Conservation (phyloP, 2,797 vertebrate species). For the Anomalospiza imberbis region DNA sequence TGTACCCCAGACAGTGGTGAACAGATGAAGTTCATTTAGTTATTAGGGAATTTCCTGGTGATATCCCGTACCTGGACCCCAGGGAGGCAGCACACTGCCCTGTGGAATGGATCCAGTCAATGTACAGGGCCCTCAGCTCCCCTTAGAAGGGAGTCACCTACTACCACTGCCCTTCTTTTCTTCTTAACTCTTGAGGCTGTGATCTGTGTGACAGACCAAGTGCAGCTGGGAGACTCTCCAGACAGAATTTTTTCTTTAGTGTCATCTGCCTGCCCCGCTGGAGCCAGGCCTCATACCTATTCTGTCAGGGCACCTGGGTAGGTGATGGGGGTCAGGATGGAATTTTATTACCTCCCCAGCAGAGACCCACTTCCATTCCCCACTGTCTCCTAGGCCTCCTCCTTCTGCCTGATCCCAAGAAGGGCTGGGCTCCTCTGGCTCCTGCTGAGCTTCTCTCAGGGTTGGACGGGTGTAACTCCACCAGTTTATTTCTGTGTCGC, state of each 20-base stretch:
- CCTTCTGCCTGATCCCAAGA: not conserved
- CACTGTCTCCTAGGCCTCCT: too few species aligned
- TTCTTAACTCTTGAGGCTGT: not conserved
- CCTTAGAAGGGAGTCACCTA: not conserved
- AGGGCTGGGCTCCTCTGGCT: not conserved
- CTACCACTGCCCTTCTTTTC: not conserved
- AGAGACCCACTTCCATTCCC: not conserved
- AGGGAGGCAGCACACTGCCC: not conserved
- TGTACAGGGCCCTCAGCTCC: not conserved
- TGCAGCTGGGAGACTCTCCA: not conserved
- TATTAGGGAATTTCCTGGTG: not conserved
- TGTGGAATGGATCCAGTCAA: rapidly evolving
- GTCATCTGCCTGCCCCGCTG: not conserved
- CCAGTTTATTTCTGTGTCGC: too few species aligned
- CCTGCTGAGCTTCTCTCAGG: not conserved
- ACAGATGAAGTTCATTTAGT: not conserved
- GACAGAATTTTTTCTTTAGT: not conserved
- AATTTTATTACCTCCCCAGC: not conserved
- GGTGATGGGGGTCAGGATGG: not conserved
- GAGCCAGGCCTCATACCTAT: not conserved
- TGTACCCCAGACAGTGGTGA: not conserved
- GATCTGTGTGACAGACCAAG: not conserved
- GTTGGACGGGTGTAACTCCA: too few species aligned
- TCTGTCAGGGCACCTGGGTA: not conserved
- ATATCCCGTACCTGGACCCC: too few species aligned